A percentile compares a stretch with the other conserved stretches of the same genome.
Evolutionary conservation across 2,113 vertebrate species (phyloP).

Genomic region (Chionomys nivalis): DNA sequence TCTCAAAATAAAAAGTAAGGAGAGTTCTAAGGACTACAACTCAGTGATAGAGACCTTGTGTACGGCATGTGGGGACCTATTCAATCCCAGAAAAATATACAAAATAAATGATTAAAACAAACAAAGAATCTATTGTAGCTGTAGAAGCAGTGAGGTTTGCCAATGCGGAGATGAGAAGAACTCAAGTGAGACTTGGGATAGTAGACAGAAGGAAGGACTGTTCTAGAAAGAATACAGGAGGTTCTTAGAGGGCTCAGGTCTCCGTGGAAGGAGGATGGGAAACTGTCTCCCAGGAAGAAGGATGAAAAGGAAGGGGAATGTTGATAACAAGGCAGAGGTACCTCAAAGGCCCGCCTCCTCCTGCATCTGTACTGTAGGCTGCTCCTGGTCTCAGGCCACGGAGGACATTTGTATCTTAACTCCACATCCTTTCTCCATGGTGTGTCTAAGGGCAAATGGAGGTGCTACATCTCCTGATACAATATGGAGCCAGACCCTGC

Average conservation of each 20-base stretch:
- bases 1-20: not conserved
- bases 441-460: constrained; percentile 87
- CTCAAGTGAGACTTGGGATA: not conserved
- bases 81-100: not conserved
- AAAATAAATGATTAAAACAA: not conserved
- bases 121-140: not conserved
- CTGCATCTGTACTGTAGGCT: not conserved
- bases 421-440: not conserved
- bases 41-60: not conserved
- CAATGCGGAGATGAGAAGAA: not conserved
- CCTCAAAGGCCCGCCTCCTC: not conserved
- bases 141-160: not conserved
- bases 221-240: not conserved
- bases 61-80: not conserved
- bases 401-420: not conserved
- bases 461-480: constrained; percentile 86
- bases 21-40: not conserved
- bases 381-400: not conserved
- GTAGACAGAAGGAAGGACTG: not conserved
- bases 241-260: fast-evolving
- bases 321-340: not conserved
- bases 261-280: not conserved
- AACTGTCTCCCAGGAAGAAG: not conserved
- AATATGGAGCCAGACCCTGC: constrained; percentile 89
- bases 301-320: not conserved